These are phyloP conservation scores for Bryconaethiops microstoma DNA, from an alignment of 2,797 vertebrate species.

Conservation along the genomic window DNA sequence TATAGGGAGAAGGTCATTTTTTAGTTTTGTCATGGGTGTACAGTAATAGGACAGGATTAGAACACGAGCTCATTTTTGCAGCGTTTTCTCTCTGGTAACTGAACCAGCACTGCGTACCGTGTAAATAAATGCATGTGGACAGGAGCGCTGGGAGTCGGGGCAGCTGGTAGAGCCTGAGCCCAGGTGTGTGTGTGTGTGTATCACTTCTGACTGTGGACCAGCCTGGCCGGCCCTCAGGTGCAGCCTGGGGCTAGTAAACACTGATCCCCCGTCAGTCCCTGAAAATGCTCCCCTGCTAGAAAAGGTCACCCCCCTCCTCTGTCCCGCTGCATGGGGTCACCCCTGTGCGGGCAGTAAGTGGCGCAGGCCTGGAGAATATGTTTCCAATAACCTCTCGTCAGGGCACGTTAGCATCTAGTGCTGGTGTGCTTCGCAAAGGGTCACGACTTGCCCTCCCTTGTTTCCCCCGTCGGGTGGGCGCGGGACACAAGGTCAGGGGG, in stretches of 20 bases:
- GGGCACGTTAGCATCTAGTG: constrained; percentile 84
- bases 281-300: constrained; percentile 75
- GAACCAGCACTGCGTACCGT: background rate
- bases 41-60: background rate
- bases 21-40: background rate
- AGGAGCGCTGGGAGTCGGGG: constrained; percentile 10
- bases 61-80: background rate
- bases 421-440: constrained; percentile 82
- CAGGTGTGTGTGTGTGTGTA: constrained; percentile 44
- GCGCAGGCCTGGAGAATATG: constrained; percentile 87
- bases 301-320: constrained; percentile 77
- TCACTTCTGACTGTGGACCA: constrained; percentile 30
- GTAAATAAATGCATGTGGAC: constrained; percentile 24
- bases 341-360: constrained; percentile 79
- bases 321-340: constrained; percentile 80
- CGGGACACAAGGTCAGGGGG: constrained; percentile 73
- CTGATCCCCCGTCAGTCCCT: constrained; percentile 73
- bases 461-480: constrained; percentile 73
- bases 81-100: background rate
- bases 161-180: background rate
- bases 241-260: constrained; percentile 72
- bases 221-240: constrained; percentile 58
- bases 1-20: background rate
- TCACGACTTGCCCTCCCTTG: constrained; percentile 83
- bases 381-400: constrained; percentile 93